A percentile compares a stretch with the other conserved stretches of the same genome.
Conservation (phyloP, 2,113 vertebrate genomes). For the Caranx ignobilis region DNA sequence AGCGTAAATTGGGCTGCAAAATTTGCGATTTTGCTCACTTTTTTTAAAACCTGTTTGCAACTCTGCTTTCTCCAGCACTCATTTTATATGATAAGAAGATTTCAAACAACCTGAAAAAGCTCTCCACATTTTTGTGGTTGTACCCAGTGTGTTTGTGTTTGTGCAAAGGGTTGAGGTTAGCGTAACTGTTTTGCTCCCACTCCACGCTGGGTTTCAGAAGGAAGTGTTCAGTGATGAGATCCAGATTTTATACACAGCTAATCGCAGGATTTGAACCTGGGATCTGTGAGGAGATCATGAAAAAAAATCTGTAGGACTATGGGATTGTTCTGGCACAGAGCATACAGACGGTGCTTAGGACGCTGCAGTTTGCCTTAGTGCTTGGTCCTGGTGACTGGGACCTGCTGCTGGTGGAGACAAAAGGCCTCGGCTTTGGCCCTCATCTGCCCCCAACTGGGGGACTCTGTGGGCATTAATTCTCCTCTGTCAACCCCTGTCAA, state of each 20-base stretch:
- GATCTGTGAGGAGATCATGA: slow-evolving; percentile 15
- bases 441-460: slow-evolving; percentile 73
- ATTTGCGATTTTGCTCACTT: neutral
- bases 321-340: slow-evolving; percentile 1
- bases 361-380: slow-evolving; percentile 8
- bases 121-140: slow-evolving; percentile 25
- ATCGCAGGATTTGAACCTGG: slow-evolving; percentile 28
- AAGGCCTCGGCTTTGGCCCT: slow-evolving; percentile 53
- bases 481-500: slow-evolving; percentile 90
- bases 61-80: neutral
- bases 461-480: slow-evolving; percentile 81
- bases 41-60: slow-evolving; percentile 6
- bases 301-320: neutral
- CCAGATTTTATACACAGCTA: slow-evolving; percentile 57
- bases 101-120: slow-evolving; percentile 31
- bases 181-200: slow-evolving; percentile 46
- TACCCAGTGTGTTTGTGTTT: slow-evolving; percentile 28
- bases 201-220: slow-evolving; percentile 70
- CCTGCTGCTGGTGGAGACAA: slow-evolving; percentile 59
- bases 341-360: slow-evolving; percentile 22
- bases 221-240: slow-evolving; percentile 84
- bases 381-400: slow-evolving; percentile 29
- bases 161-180: slow-evolving; percentile 42
- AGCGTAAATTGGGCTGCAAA: neutral
- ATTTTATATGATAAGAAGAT: slow-evolving; percentile 22